Evolutionary conservation across 2,888 invertebrate species (phyloP).

Genomic region (Anagyrus pseudococci): DNA sequence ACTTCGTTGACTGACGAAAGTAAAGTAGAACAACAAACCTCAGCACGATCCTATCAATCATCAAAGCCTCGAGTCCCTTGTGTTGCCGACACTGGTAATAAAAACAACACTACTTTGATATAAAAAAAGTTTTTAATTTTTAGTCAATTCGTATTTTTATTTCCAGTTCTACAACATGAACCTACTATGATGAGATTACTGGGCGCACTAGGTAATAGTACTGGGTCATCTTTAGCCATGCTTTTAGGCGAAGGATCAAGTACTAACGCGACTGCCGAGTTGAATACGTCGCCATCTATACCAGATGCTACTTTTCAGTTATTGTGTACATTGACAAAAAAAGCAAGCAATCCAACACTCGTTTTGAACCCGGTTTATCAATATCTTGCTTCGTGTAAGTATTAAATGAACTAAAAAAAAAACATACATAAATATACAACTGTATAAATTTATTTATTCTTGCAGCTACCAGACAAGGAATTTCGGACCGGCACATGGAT

Average conservation of each 20-base stretch:
- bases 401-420: neutral
- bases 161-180: constrained; percentile 74
- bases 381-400: constrained; percentile 64
- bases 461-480: constrained; percentile 50
- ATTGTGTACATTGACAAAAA: constrained; percentile 76
- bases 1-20: constrained; percentile 83
- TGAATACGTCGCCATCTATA: constrained; percentile 75
- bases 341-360: constrained; percentile 76
- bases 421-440: constrained; percentile 33
- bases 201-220: constrained; percentile 79
- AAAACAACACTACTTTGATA: neutral
- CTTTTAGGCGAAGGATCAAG: constrained; percentile 65
- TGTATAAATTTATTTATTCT: constrained; percentile 7
- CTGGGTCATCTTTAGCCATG: constrained; percentile 74
- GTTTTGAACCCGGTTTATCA: constrained; percentile 77
- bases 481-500: constrained; percentile 51
- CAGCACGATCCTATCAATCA: constrained; percentile 47
- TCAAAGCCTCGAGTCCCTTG: constrained; percentile 66
- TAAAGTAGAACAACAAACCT: constrained; percentile 69
- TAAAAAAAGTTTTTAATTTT: neutral
- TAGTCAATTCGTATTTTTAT: neutral
- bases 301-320: constrained; percentile 90
- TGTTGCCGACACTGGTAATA: constrained; percentile 75
- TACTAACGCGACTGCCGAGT: constrained; percentile 55
- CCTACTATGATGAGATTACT: constrained; percentile 85